Evolutionary conservation across 2,888 invertebrate species (phyloP), one percentile per base, ranked within the genome.

Genomic region (Linhomoeus sp.): DNA sequence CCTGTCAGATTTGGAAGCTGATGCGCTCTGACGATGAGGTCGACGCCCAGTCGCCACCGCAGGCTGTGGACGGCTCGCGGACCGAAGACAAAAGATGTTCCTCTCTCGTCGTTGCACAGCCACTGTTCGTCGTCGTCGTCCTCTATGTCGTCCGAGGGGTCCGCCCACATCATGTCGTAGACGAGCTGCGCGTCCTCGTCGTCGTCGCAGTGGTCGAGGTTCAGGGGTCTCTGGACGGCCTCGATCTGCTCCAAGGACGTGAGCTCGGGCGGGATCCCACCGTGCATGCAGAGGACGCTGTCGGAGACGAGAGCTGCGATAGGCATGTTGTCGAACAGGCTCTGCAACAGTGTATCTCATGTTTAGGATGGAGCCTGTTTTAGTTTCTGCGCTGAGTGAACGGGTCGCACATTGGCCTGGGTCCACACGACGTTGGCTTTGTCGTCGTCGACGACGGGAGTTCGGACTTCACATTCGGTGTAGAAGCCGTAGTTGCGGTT

Each of bases 311-410:
- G 88, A 58, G 94, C 92, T 46, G 92, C 90, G 43, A 94, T 88
- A 33, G 94, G 94, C 70, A 94, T 76, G 68, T 90, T 90, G 74
- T 94, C 92, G 71, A 94, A 94, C 70, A 90, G 90, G 72, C 92
- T 90, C n/a, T n/a, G n/a, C n/a, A n/a, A n/a, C n/a, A n/a, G n/a
- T n/a, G n/a, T n/a, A n/a, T n/a, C n/a, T n/a, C n/a, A n/a, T n/a
- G n/a, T n/a, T n/a, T n/a, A n/a, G n/a, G n/a, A n/a, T n/a, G n/a
- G n/a, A n/a, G n/a, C n/a, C n/a, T n/a, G n/a, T n/a, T n/a, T n/a
- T n/a, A n/a, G n/a, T n/a, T n/a, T n/a, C n/a, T n/a, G n/a, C n/a
- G n/a, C n/a, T n/a, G n/a, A n/a, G n/a, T n/a, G n/a, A n/a, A n/a
- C n/a, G n/a, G n/a, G n/a, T n/a, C n/a, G n/a, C n/a, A n/a, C n/a